Base-by-base conservation (phyloP, 1,140 invertebrate genomes). In the Cydia pomonella region DNA sequence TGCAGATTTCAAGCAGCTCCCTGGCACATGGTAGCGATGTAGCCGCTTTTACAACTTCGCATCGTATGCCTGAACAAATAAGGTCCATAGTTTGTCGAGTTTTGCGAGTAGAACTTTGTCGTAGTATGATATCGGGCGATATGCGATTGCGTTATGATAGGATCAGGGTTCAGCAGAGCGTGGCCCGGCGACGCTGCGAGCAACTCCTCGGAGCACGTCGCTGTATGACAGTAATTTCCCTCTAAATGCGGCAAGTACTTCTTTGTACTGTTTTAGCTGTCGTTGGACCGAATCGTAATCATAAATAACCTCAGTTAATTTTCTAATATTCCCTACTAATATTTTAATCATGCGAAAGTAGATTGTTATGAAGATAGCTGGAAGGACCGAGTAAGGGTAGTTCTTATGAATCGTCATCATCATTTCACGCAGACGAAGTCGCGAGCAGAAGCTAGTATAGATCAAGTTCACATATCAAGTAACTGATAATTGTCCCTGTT, bases 71-170 rank as follows among this genome's bases (percentile, higher is more conserved):
- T 10, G 64, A 12, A 3, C 10, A 3, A 0, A 62, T 83, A 91
- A 79, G 82, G 86, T 84, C 82, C 74, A 77, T 41, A 64, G 74
- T 82, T 29, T 10, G 7, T 50, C 18, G 38, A 59, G 21, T 33
- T 66, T 33, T 27, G 38, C 63, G 53, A 29, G 76, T 82, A 66
- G 66, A 74, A 84, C 83, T 74, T 76, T 85, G 78, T 82, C 82
- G 74, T 66, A 80, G 73, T 82, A 77, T 9, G 25, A 72, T 69
- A 63, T 59, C 72, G 74, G 74, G 77, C 81, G 83, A 87, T 87
- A 89, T 89, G 85, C 87, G 84, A 91, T 90, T 89, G 89, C 89
- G 86, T 91, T 91, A 91, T 92, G 90, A 92, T 92, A 91, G 91
- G 91, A 92, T 92, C 89, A 88, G 89, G 79, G 83, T 87, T 90